A percentile compares a stretch with the other conserved stretches of the same genome.
These are phyloP conservation scores for Tortrix viridana DNA, from an alignment of 2,888 invertebrate genomes.

Conservation along the genomic window DNA sequence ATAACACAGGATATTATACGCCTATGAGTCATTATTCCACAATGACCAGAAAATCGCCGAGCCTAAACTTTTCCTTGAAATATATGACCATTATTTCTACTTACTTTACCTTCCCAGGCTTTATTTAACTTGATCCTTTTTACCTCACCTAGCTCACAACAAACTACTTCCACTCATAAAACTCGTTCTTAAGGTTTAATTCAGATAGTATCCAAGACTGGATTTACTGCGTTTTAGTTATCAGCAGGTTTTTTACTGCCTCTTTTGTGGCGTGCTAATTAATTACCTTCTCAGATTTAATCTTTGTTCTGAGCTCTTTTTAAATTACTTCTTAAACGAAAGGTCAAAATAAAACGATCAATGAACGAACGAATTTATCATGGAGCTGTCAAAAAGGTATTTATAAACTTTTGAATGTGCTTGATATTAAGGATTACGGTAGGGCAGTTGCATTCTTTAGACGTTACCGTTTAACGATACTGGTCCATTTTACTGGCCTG, in stretches of 20 bases:
- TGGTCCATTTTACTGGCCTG: no score
- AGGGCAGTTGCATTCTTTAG: no score
- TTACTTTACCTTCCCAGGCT: neutral
- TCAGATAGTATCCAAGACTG: neutral
- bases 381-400: neutral
- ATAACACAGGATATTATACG: no score
- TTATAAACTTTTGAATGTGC: neutral
- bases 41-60: slow-evolving; percentile 1
- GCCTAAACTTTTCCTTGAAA: slow-evolving; percentile 16
- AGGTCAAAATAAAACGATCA: slow-evolving; percentile 21
- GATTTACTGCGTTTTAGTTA: slow-evolving; percentile 9
- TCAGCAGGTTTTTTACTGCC: slow-evolving; percentile 2
- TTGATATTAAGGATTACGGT: neutral
- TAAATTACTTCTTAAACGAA: slow-evolving; percentile 10
- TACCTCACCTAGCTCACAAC: neutral
- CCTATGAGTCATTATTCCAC: neutral
- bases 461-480: no score
- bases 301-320: slow-evolving; percentile 31
- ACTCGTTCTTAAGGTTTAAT: neutral
- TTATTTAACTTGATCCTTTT: neutral
- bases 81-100: slow-evolving; percentile 16
- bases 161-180: slow-evolving; percentile 1
- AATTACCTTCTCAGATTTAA: slow-evolving; percentile 36
- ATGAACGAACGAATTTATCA: slow-evolving; percentile 19
- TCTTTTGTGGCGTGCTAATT: slow-evolving; percentile 32